Base-by-base conservation (phyloP, 2,888 invertebrate species). In the Matsumyia berberina region DNA sequence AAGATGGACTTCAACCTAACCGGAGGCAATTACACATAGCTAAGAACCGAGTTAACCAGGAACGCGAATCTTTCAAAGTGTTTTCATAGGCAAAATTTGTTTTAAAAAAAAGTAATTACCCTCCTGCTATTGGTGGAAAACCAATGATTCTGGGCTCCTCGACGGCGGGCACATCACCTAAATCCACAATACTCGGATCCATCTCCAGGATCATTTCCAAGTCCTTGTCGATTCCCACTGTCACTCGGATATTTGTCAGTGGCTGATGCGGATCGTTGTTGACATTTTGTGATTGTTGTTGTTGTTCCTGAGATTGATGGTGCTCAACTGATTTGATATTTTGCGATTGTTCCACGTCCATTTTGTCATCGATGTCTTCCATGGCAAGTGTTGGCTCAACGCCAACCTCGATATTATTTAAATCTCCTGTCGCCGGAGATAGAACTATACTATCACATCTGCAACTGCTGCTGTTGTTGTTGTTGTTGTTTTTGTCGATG, bases 101-200 rank as follows among this genome's bases (percentile, higher is more conserved):
- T n/a, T n/a, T n/a, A n/a, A 42, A 35, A n/a, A 33, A 49, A 19
- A 67, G 78, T 87, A 88, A 88, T 87, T 90, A 91, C 91, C 91
- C 91, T 86, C 91, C 91, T 74, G 89, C 87, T 17, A 90, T 86
- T 77, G 91, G 92, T 70, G 91, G 91, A 60, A 91, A 86, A 2
- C 91, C 91, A 44, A 88, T 69, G 19, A 88, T 80, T 67, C 74
- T 76, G 2, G 88, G 88, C 31, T 89, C 88, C 76, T 90, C 89
- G 9, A 87, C 86, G 4, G 87, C 83, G 9, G 88, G 77, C 17
- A 89, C 88, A 74, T 89, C 90, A 31, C 89, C 90, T 31, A 91
- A 90, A 90, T 94, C 94, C 58, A 94, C 93, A 89, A 94, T 93
- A 87, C 93, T 93, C 17, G 94, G 94, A 89, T 94, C 93, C 93